Evolutionary conservation across 92 coral and sea anemone species (phyloP), one percentile per base, ranked within the genome.

Genomic region (Scolanthus callimorphus): DNA sequence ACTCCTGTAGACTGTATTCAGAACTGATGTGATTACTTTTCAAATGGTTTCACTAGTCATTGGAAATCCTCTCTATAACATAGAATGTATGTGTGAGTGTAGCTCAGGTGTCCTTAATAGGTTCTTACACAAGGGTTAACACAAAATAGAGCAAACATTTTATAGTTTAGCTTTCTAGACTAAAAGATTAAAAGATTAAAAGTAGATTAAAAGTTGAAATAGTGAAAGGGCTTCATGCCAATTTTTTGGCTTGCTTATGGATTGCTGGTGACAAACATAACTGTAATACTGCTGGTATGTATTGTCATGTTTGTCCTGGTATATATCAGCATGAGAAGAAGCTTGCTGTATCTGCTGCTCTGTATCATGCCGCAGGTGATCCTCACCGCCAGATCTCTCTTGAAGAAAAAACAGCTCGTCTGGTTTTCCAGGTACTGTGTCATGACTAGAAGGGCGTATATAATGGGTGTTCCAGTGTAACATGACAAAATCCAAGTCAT

Each of bases 191-290:
- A n/a, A n/a, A n/a, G n/a, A n/a, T n/a, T n/a, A n/a, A n/a, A n/a
- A n/a, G n/a, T n/a, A n/a, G n/a, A 34, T 6, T 15, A 34, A 4
- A 34, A 6, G 41, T 6, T 34, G 41, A 34, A 34, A 56, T 28
- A 56, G 12, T 56, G 41, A 2, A 19, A 79, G 59, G 49, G 80
- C 80, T 60, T 63, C 75, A 28, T 55, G 58, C 75, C 85, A 79
- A 23, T 70, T 74, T 37, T 69, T 51, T 24, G 80, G 74, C 29
- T 53, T 31, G 25, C 39, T 50, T 39, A 71, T 31, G 49, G 58
- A 31, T 20, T 62, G 58, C 47, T 58, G 51, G 26, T 79, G 59
- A 24, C 31, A 9, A 39, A 79, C 75, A 78, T 71, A 71, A 27
- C 60, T 59, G 55, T 65, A 74, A 34, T 34, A 34, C 15, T 34